phyloP scores from a whole-genome alignment of 2,113 vertebrate species.

The Tachysurus vachellii region DNA sequence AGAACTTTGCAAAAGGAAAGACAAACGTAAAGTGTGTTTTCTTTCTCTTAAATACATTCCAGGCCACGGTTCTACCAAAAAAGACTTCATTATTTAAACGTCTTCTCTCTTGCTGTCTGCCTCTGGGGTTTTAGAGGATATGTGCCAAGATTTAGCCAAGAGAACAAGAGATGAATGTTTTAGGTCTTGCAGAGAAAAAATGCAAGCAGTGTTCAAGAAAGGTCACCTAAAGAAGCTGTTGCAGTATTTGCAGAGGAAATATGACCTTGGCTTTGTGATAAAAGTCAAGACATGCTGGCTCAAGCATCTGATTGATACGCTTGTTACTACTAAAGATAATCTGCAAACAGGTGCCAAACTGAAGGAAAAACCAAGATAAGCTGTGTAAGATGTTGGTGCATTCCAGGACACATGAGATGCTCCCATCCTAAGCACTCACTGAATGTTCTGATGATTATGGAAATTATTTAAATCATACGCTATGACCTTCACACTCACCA shows the following conservation, averaged over 20 bases:
- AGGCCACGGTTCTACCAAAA: constrained; percentile 46
- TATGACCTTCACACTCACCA: not conserved
- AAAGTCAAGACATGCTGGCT: constrained; percentile 5
- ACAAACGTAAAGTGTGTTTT: constrained; percentile 26
- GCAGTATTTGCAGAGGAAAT: not conserved
- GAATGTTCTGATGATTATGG: not conserved
- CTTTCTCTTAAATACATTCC: constrained; percentile 39
- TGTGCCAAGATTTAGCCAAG: constrained; percentile 45
- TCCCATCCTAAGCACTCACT: not conserved
- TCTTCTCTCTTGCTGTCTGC: constrained; percentile 40
- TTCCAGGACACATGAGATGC: not conserved
- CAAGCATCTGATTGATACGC: not conserved
- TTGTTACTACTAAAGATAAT: constrained; percentile 3
- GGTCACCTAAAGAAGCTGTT: constrained; percentile 1
- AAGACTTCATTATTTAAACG: constrained; percentile 55
- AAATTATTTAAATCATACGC: not conserved
- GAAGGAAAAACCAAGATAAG: not conserved
- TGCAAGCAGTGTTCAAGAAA: not conserved
- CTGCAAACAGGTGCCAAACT: not conserved
- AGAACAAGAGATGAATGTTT: constrained; percentile 41
- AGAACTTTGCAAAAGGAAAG: constrained; percentile 25
- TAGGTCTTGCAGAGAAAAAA: constrained; percentile 22
- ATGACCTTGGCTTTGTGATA: not conserved
- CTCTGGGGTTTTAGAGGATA: constrained; percentile 47
- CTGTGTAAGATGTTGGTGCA: not conserved